A percentile compares a stretch with the other conserved stretches of the same genome.
These are phyloP conservation scores for Alcedo atthis DNA, from an alignment of 2,797 vertebrate genomes.

Conservation along the genomic window DNA sequence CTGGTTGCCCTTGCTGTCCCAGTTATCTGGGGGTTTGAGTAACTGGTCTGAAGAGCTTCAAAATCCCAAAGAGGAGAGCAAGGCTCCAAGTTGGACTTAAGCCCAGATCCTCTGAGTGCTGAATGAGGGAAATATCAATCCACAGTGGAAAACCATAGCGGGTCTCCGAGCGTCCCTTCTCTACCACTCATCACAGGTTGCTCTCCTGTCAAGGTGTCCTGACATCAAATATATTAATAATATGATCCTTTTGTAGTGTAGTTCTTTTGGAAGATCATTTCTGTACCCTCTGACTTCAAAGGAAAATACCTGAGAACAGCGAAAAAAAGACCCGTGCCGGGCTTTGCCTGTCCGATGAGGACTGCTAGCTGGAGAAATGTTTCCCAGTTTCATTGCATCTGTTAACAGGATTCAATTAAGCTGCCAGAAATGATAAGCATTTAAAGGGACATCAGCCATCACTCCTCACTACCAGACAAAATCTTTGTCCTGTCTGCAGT, in stretches of 20 bases:
- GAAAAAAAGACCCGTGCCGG: background rate
- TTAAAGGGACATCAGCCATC: slow-evolving; percentile 43
- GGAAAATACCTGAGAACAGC: background rate
- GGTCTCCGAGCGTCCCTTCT: background rate
- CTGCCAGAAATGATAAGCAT: slow-evolving; percentile 32
- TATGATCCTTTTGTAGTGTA: background rate
- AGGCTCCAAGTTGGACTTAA: background rate
- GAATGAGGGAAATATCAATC: background rate
- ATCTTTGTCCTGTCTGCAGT: slow-evolving; percentile 38
- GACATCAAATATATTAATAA: background rate
- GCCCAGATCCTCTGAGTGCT: background rate
- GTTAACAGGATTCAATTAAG: slow-evolving; percentile 48
- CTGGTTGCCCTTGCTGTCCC: background rate
- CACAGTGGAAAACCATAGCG: background rate
- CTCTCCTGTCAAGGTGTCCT: background rate
- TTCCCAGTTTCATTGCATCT: slow-evolving; percentile 13
- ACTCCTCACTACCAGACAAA: slow-evolving; percentile 50
- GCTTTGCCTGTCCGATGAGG: background rate
- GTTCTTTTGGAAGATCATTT: background rate
- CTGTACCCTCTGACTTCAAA: background rate
- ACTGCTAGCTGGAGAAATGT: background rate
- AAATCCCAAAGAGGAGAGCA: background rate
- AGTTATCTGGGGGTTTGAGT: background rate
- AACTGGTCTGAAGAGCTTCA: background rate
- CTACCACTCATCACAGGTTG: background rate